A percentile compares a stretch with the other conserved stretches of the same genome.
These are phyloP conservation scores for Ctenosaura bakeri DNA, from an alignment of 2,797 vertebrate genomes.

Conservation along the genomic window DNA sequence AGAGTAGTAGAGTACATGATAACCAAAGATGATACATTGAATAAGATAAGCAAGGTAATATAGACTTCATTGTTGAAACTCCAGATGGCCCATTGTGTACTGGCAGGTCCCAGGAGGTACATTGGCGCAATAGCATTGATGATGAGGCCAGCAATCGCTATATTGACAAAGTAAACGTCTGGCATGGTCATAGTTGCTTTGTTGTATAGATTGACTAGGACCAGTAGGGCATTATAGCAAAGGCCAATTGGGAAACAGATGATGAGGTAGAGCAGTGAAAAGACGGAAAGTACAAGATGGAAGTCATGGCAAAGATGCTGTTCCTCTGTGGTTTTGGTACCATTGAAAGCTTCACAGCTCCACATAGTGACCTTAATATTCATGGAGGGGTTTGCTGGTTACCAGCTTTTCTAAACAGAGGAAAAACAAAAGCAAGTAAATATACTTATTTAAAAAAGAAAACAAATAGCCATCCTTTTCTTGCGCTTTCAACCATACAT, in stretches of 20 bases:
- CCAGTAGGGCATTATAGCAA: conserved; percentile 92
- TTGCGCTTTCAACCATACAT: not conserved
- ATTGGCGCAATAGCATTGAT: conserved; percentile 90
- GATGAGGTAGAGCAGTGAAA: conserved; percentile 94
- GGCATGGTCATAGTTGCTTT: conserved; percentile 98
- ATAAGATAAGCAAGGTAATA: conserved; percentile 94
- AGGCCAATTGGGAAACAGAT: conserved; percentile 93
- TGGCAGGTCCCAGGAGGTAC: conserved; percentile 90
- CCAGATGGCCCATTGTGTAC: conserved; percentile 92
- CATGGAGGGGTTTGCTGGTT: conserved; percentile 65
- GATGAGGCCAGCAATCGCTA: conserved; percentile 93
- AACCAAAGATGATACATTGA: conserved; percentile 95
- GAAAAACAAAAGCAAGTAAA: not conserved
- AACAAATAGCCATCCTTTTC: not conserved
- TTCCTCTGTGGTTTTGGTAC: conserved; percentile 85
- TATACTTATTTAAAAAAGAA: conserved; percentile 34
- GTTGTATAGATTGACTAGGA: conserved; percentile 94
- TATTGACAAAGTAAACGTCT: conserved; percentile 98
- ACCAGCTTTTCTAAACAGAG: conserved; percentile 83
- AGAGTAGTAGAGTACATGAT: conserved; percentile 96
- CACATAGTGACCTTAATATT: conserved; percentile 89
- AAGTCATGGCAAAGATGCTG: conserved; percentile 91
- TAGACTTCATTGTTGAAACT: conserved; percentile 90
- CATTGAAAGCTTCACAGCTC: conserved; percentile 92
- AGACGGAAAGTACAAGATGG: conserved; percentile 90